phyloP scores from a whole-genome alignment of 2,888 invertebrate genomes.

The Trissolcus japonicus region DNA sequence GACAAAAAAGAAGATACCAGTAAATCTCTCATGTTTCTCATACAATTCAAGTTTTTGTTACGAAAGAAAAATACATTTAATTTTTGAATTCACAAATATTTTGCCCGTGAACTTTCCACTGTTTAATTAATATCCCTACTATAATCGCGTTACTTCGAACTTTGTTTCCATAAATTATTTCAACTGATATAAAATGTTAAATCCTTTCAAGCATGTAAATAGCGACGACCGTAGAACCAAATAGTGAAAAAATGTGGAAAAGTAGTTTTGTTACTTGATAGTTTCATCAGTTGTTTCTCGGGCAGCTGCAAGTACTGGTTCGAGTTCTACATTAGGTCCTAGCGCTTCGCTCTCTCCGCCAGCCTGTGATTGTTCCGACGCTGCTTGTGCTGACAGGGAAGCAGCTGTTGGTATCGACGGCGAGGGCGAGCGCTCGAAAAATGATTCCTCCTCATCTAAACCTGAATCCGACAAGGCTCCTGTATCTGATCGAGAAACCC shows the following conservation, averaged over 20 bases:
- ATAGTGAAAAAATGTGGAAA: no score
- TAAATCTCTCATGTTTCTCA: no score
- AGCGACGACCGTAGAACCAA: no score
- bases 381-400: slow-evolving; percentile 76
- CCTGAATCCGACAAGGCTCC: slow-evolving; percentile 72
- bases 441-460: slow-evolving; percentile 77
- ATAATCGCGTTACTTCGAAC: no score
- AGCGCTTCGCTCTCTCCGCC: slow-evolving; percentile 63
- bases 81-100: no score
- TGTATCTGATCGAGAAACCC: slow-evolving; percentile 66
- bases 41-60: no score
- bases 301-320: slow-evolving; percentile 58
- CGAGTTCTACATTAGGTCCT: slow-evolving; percentile 61
- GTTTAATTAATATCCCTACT: no score
- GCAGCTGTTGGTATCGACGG: slow-evolving; percentile 63
- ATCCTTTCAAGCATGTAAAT: no score
- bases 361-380: slow-evolving; percentile 67
- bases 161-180: no score
- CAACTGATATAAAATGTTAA: no score
- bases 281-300: slow-evolving; percentile 67
- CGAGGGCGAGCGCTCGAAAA: slow-evolving; percentile 78
- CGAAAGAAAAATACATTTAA: no score
- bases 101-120: no score
- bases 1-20: neutral
- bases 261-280: slow-evolving; percentile 61